Conservation (phyloP, 2,888 invertebrate species). For the Theretra japonica region DNA sequence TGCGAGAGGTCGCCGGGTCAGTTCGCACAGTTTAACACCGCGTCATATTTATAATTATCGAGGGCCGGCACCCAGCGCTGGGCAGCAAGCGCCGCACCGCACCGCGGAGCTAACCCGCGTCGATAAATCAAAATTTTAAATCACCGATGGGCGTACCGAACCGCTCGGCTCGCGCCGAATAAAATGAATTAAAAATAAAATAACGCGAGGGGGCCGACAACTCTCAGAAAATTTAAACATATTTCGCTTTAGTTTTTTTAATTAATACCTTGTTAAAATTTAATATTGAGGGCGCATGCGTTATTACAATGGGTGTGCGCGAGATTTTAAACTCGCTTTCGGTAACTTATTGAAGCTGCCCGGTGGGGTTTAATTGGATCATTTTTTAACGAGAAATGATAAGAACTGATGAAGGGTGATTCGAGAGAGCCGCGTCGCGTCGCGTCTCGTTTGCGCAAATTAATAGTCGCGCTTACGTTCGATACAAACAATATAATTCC, state of each 20-base stretch:
- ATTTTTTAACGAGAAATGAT: constrained; percentile 82
- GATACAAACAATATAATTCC: constrained; percentile 28
- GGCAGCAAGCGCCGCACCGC: constrained; percentile 50
- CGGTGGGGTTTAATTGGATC: constrained; percentile 77
- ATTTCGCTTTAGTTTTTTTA: constrained; percentile 85
- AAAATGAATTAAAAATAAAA: constrained; percentile 85
- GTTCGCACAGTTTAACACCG: constrained; percentile 82
- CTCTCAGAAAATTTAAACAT: constrained; percentile 83
- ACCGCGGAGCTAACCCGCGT: constrained; percentile 49
- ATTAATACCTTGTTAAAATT: constrained; percentile 86
- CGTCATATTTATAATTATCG: constrained; percentile 84
- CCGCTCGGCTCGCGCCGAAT: constrained; percentile 80
- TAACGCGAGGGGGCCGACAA: constrained; percentile 74
- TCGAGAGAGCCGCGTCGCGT: constrained; percentile 59
- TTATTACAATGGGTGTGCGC: constrained; percentile 84
- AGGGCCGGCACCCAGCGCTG: constrained; percentile 60
- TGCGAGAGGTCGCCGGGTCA: constrained; percentile 73
- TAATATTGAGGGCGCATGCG: constrained; percentile 83
- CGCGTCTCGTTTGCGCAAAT: constrained; percentile 59
- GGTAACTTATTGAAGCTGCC: constrained; percentile 77
- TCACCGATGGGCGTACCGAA: constrained; percentile 81
- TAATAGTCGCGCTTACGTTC: constrained; percentile 42
- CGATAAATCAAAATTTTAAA: constrained; percentile 85
- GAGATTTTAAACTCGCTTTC: constrained; percentile 78
- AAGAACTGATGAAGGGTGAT: constrained; percentile 69